Conservation (phyloP, 2,797 vertebrate genomes). For the Enteromius argenteus region DNA sequence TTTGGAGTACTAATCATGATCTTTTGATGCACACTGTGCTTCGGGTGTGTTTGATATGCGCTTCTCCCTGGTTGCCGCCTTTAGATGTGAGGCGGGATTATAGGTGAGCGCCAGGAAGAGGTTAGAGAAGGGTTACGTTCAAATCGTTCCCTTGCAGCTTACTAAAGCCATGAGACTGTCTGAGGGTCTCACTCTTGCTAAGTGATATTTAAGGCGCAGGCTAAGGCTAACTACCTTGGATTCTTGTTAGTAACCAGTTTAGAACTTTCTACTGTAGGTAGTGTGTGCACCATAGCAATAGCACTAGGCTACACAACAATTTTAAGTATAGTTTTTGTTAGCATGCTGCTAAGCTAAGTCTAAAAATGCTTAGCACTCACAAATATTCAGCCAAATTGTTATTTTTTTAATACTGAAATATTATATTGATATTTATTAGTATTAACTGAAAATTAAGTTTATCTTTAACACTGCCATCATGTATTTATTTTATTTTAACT, state of each 20-base stretch:
- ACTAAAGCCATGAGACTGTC: conserved; percentile 4
- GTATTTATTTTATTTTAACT: background rate
- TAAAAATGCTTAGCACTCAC: background rate
- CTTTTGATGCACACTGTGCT: conserved; percentile 34
- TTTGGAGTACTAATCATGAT: conserved; percentile 24
- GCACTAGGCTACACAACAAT: background rate
- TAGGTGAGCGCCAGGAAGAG: conserved; percentile 31
- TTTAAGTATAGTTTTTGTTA: background rate
- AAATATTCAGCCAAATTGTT: background rate
- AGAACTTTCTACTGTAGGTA: background rate
- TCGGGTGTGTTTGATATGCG: conserved; percentile 25
- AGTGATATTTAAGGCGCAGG: background rate
- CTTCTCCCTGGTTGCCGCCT: background rate
- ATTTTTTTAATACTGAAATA: background rate
- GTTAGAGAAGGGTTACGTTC: conserved; percentile 41
- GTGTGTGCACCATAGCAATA: background rate
- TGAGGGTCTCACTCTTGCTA: conserved; percentile 7
- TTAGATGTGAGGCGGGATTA: conserved; percentile 39
- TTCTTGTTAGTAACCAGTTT: background rate
- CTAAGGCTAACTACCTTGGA: background rate
- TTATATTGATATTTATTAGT: background rate
- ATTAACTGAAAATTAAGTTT: background rate
- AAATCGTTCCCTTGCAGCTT: background rate
- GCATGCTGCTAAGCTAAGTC: background rate
- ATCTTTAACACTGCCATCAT: background rate